Evolutionary conservation across 1,140 invertebrate species (phyloP).

Genomic region (Trichonephila inaurata): DNA sequence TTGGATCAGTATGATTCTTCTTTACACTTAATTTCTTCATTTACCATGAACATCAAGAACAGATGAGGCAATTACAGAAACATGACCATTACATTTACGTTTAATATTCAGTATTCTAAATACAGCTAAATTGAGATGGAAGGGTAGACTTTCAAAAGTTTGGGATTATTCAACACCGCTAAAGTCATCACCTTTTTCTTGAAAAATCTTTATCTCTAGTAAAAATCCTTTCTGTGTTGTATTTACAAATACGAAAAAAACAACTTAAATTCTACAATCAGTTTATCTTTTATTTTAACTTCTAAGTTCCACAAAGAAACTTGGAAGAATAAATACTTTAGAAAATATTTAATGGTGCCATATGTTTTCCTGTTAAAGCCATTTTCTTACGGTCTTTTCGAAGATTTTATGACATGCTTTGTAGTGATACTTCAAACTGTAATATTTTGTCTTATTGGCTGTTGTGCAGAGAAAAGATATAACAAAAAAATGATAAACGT

Average conservation of each 20-base stretch:
- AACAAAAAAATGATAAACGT: background rate
- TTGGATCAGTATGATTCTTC: too few relatives aligned
- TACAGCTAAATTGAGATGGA: background rate
- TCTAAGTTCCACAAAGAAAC: background rate
- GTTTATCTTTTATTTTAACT: background rate
- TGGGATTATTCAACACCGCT: background rate
- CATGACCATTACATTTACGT: too few relatives aligned
- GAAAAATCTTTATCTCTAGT: background rate
- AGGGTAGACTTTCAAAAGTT: background rate
- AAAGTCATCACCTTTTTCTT: background rate
- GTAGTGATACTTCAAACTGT: background rate
- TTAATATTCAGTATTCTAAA: too few relatives aligned
- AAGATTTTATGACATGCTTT: too few relatives aligned
- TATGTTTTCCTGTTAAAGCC: too few relatives aligned
- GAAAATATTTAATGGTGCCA: background rate
- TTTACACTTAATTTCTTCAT: too few relatives aligned
- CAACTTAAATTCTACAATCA: too few relatives aligned
- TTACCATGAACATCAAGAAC: too few relatives aligned
- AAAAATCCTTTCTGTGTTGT: too few relatives aligned
- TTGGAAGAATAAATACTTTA: background rate
- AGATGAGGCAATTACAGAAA: too few relatives aligned
- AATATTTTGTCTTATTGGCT: background rate
- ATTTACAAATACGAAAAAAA: too few relatives aligned
- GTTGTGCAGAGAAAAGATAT: background rate
- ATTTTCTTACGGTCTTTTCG: background rate